Conservation (phyloP, 2,113 vertebrate species). For the Chloebia gouldiae region DNA sequence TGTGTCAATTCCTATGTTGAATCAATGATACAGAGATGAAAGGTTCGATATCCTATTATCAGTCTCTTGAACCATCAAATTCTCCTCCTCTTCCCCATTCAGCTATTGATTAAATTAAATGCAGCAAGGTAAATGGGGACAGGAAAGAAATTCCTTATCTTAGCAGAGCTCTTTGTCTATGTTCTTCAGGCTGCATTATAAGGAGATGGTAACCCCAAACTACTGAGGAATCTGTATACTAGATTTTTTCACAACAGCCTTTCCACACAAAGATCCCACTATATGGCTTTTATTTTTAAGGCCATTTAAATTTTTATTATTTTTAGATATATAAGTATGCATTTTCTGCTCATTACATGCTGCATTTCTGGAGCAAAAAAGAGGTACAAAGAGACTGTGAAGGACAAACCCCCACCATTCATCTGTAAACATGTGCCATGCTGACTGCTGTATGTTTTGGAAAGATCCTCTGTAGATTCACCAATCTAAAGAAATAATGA, state of each 20-base stretch:
- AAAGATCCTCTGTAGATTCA: conserved; percentile 66
- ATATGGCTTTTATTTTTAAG: conserved; percentile 35
- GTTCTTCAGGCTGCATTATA: neutral
- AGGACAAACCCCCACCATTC: conserved; percentile 69
- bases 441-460: conserved; percentile 65
- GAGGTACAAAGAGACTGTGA: conserved; percentile 69
- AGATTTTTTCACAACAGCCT: conserved; percentile 15
- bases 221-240: conserved; percentile 5
- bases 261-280: neutral
- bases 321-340: conserved; percentile 51
- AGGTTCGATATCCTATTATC: conserved; percentile 58
- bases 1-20: conserved; percentile 51
- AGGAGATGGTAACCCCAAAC: neutral
- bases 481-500: conserved; percentile 78
- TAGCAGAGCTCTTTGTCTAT: conserved; percentile 9
- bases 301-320: conserved; percentile 24
- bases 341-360: conserved; percentile 73
- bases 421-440: conserved; percentile 68
- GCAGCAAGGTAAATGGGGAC: conserved; percentile 26
- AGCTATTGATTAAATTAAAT: conserved; percentile 63
- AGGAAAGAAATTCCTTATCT: conserved; percentile 51
- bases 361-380: conserved; percentile 56
- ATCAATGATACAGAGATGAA: conserved; percentile 59
- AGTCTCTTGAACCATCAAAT: conserved; percentile 58
- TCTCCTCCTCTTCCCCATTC: conserved; percentile 46